Percentiles rank a stretch among this genome's conserved stretches.
These are phyloP conservation scores for Epirrhoe tristata DNA, from an alignment of 2,888 invertebrate genomes.

Conservation along the genomic window DNA sequence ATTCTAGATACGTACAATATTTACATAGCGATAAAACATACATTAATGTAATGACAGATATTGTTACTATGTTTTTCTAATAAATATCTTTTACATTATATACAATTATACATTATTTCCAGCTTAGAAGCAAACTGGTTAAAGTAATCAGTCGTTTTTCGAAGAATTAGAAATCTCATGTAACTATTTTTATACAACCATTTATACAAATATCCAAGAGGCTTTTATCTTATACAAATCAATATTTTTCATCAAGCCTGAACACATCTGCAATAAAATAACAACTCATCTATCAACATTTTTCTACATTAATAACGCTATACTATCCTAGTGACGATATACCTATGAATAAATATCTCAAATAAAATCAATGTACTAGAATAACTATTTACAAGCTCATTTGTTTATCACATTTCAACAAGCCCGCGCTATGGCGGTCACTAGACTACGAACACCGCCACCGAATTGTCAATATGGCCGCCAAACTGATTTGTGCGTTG, in stretches of 20 bases:
- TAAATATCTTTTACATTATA: slow-evolving; percentile 66
- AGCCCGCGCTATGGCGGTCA: slow-evolving; percentile 59
- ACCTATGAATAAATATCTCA: slow-evolving; percentile 74
- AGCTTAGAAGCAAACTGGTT: slow-evolving; percentile 52
- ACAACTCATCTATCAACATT: slow-evolving; percentile 66
- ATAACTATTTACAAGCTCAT: slow-evolving; percentile 83
- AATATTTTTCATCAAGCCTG: slow-evolving; percentile 66
- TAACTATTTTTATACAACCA: slow-evolving; percentile 45
- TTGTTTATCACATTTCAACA: slow-evolving; percentile 81
- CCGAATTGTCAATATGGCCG: slow-evolving; percentile 87
- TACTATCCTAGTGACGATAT: slow-evolving; percentile 59
- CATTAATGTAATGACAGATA: slow-evolving; percentile 52
- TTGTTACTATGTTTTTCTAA: slow-evolving; percentile 49
- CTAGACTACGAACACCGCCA: slow-evolving; percentile 56
- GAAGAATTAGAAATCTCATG: slow-evolving; percentile 36
- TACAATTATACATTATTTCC: slow-evolving; percentile 59
- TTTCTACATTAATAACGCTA: slow-evolving; percentile 50
- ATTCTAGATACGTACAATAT: slow-evolving; percentile 66
- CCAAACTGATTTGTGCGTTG: slow-evolving; percentile 89
- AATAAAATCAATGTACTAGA: slow-evolving; percentile 65
- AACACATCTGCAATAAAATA: slow-evolving; percentile 77
- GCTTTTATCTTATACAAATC: slow-evolving; percentile 46
- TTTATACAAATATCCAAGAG: slow-evolving; percentile 37
- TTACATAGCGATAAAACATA: slow-evolving; percentile 61
- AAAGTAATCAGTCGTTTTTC: slow-evolving; percentile 76